Evolutionary conservation across 2,888 invertebrate genomes (phyloP).

Genomic region (Ligdia adustata): DNA sequence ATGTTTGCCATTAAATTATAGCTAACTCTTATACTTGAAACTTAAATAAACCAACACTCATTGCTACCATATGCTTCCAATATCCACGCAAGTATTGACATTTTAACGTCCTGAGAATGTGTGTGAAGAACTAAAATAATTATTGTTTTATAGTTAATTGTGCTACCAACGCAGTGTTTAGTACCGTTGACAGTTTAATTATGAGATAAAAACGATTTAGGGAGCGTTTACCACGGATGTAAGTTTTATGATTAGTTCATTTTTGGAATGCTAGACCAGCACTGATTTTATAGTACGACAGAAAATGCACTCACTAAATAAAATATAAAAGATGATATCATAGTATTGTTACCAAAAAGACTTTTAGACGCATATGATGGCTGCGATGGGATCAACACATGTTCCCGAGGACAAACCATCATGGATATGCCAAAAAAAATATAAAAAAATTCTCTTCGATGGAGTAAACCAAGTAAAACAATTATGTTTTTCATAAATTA

Average conservation of each 20-base stretch:
- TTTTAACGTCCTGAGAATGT: conserved; percentile 62
- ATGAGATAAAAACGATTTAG: conserved; percentile 48
- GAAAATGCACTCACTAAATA: too few relatives aligned
- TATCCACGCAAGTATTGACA: conserved; percentile 62
- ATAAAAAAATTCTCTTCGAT: too few relatives aligned
- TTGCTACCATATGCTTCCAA: conserved; percentile 63
- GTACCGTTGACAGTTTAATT: conserved; percentile 70
- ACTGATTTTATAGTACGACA: too few relatives aligned
- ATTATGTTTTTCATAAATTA: background rate
- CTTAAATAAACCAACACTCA: conserved; percentile 50
- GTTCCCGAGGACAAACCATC: too few relatives aligned
- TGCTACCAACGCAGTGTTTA: conserved; percentile 75
- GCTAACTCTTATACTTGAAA: too few relatives aligned
- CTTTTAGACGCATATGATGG: too few relatives aligned
- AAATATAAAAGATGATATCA: too few relatives aligned
- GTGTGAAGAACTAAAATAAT: conserved; percentile 77
- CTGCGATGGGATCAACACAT: too few relatives aligned
- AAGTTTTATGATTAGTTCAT: conserved; percentile 18
- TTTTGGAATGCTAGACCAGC: too few relatives aligned
- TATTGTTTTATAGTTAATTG: conserved; percentile 69
- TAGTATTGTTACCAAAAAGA: too few relatives aligned
- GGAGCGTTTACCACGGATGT: conserved; percentile 31
- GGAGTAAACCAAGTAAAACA: background rate
- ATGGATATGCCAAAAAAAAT: too few relatives aligned
- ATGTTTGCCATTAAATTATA: too few relatives aligned